Evolutionary conservation across 2,113 vertebrate genomes (phyloP).

Genomic region (Anoura caudifer): DNA sequence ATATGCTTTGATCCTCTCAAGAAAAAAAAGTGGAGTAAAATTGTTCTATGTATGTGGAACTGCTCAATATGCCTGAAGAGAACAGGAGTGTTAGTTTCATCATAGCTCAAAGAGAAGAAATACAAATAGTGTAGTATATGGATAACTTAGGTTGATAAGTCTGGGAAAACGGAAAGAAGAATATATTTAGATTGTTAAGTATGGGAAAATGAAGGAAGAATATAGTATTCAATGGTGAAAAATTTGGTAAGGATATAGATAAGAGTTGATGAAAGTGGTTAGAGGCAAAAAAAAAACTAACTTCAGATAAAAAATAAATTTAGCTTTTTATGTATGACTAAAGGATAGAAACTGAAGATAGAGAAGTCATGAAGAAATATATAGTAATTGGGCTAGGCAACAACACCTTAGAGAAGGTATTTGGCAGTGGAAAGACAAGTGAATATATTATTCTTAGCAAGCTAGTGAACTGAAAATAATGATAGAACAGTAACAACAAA

Average conservation of each 20-base stretch:
- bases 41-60: background rate
- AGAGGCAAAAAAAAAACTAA: background rate
- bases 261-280: background rate
- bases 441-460: background rate
- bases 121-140: background rate
- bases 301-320: conserved; percentile 13
- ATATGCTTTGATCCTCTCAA: background rate
- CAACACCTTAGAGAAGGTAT: background rate
- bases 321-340: conserved; percentile 19
- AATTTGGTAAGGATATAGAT: conserved; percentile 20
- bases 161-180: background rate
- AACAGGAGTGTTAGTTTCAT: background rate
- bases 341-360: conserved; percentile 15
- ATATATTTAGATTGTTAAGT: background rate
- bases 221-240: background rate
- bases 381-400: background rate
- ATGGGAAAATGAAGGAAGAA: background rate
- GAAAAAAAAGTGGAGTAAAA: background rate
- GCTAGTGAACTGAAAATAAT: background rate
- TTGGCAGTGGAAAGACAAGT: conserved; percentile 7
- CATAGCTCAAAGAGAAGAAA: background rate
- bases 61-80: background rate
- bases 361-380: conserved; percentile 20
- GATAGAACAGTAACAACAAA: background rate
- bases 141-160: background rate